Evolutionary conservation across 2,797 vertebrate species (phyloP), one percentile per base, ranked within the genome.

Genomic region (Sebastes diploproa): DNA sequence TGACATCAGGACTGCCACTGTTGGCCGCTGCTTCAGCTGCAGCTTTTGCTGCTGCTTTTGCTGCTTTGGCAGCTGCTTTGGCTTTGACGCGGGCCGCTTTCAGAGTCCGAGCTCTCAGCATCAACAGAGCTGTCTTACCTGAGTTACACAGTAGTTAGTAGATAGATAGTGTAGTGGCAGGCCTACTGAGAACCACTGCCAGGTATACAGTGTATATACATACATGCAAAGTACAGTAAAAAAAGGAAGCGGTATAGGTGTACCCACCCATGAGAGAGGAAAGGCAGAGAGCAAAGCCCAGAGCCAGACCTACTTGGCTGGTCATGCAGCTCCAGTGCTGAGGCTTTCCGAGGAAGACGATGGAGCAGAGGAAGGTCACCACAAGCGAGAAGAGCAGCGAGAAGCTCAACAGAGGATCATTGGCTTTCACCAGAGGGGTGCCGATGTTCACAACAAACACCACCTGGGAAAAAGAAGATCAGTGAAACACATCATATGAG

Each of bases 291-390:
- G 96, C 95, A 42, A 98, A 97, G 20, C 96, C 96, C 62, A 97
- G 78, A 7, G 96, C 96, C 68, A 98, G 92, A 2, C 93, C 95
- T 16, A 96, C 94, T 87, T 97, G 97, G 55, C 94, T 93, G 85
- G 96, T 96, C 96, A 96, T 96, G 90, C 96, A 97, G 79, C 96
- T 97, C 96, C 96, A 97, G 69, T 50, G 59, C 68, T 89, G 85
- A 5, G 96, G 96, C 83, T 95, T 87, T 16, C 96, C 96, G 2
- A 96, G 93, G 91, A 97, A 97, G 29, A 97, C 92, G 8, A 96
- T 92, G 70, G 97, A 97, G 67, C 95, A 94, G 77, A 97, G 94
- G 90, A 97, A 95, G 27, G 91, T 97, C 83, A 96, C 93, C 61
- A 96, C 89, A 64, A 98, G 90, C 4, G 96, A 96, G 71, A 96